These are phyloP conservation scores for Pocillopora meandrina DNA, from an alignment of 92 coral and sea anemone species.

Conservation along the genomic window DNA sequence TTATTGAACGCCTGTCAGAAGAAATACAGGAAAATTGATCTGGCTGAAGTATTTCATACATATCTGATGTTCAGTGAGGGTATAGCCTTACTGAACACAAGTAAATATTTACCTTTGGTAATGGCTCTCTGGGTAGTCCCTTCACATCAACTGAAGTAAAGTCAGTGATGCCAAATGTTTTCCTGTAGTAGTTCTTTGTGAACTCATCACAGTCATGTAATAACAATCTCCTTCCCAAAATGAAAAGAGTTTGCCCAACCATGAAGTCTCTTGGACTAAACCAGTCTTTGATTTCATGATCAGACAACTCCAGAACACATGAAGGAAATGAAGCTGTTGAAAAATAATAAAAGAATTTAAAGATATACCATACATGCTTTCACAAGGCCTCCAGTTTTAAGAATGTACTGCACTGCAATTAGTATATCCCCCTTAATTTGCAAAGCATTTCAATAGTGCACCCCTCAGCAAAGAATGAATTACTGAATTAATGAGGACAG, in stretches of 20 bases:
- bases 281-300: conserved; percentile 98
- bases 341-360: background rate
- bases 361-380: background rate
- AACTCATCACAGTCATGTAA: conserved; percentile 93
- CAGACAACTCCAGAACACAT: conserved; percentile 91
- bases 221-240: conserved; percentile 90
- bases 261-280: conserved; percentile 94
- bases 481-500: too few relatives aligned
- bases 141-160: conserved; percentile 83
- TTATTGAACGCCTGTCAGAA: too few relatives aligned
- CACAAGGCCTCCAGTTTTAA: background rate
- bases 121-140: conserved; percentile 64
- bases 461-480: too few relatives aligned
- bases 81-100: background rate
- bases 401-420: background rate
- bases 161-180: conserved; percentile 77
- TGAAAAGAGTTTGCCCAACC: conserved; percentile 87
- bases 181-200: conserved; percentile 87
- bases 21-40: too few relatives aligned
- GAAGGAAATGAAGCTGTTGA: conserved; percentile 91
- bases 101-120: conserved; percentile 61
- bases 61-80: background rate
- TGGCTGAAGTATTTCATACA: too few relatives aligned
- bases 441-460: too few relatives aligned
- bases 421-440: too few relatives aligned